A percentile compares a stretch with the other conserved stretches of the same genome.
These are phyloP conservation scores for Iguana delicatissima DNA, from an alignment of 2,797 vertebrate genomes.

Conservation along the genomic window DNA sequence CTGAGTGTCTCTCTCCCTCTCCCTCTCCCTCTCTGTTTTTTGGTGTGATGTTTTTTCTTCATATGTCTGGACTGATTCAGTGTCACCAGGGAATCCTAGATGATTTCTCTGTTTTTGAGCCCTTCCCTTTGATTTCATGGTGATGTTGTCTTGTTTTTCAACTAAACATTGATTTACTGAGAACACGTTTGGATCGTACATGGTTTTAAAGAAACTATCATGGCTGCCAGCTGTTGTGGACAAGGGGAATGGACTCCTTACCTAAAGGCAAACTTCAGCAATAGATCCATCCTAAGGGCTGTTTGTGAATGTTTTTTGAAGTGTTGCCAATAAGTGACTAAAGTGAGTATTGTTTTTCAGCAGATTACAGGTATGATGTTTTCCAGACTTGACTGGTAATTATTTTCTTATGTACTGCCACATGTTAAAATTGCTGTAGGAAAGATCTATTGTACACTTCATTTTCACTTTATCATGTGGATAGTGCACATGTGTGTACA, in stretches of 20 bases:
- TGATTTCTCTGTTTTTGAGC: constrained; percentile 56
- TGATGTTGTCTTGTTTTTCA: constrained; percentile 68
- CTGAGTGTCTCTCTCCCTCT: constrained; percentile 29
- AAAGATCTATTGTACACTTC: neutral
- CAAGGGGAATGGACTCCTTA: constrained; percentile 64
- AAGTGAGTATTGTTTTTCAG: constrained; percentile 43
- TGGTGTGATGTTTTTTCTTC: constrained; percentile 60
- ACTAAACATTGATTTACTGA: constrained; percentile 69
- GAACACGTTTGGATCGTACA: constrained; percentile 54
- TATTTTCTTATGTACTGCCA: neutral
- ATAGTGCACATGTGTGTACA: neutral
- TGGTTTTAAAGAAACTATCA: constrained; percentile 60
- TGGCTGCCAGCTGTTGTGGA: constrained; percentile 46
- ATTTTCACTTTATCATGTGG: neutral
- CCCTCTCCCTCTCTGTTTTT: neutral
- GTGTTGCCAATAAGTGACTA: constrained; percentile 59
- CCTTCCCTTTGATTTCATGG: constrained; percentile 68
- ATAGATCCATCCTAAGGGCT: constrained; percentile 58
- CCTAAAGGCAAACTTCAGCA: constrained; percentile 65
- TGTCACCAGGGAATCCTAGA: constrained; percentile 58
- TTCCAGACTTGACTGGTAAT: constrained; percentile 23
- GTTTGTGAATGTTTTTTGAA: constrained; percentile 57
- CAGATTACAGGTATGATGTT: constrained; percentile 25
- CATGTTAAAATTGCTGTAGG: neutral
- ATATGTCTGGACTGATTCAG: constrained; percentile 48